A percentile compares a stretch with the other conserved stretches of the same genome.
phyloP scores from a whole-genome alignment of 2,888 invertebrate species.

The Hymenopus coronatus region DNA sequence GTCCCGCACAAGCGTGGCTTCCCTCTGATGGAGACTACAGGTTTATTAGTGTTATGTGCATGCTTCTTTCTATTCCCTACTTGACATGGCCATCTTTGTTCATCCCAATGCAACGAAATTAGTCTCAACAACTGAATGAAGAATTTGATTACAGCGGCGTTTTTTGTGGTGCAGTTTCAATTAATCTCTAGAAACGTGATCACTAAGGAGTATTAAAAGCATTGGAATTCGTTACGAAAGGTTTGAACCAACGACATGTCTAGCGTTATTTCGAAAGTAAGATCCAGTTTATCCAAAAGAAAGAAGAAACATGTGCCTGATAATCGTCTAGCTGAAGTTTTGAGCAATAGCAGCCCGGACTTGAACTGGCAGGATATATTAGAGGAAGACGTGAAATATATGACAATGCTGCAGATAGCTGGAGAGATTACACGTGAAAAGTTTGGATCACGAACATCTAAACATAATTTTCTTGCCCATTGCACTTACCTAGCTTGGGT shows the following conservation, averaged over 20 bases:
- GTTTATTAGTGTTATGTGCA: no score
- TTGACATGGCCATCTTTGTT: no score
- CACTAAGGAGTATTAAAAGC: no score
- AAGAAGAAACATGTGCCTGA: not conserved
- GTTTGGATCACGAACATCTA: not conserved
- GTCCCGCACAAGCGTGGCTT: no score
- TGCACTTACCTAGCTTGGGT: not conserved
- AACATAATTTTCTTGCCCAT: not conserved
- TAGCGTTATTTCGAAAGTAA: not conserved
- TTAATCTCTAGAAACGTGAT: no score
- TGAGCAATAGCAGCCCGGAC: not conserved
- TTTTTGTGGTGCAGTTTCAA: no score
- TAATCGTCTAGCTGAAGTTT: not conserved
- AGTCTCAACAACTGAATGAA: no score
- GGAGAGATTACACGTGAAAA: not conserved
- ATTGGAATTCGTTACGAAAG: no score
- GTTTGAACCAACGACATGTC: not conserved
- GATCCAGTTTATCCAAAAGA: not conserved
- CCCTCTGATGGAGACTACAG: no score
- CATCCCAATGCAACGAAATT: no score
- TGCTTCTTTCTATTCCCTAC: no score
- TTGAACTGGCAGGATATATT: not conserved
- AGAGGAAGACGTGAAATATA: not conserved
- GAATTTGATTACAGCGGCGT: no score
- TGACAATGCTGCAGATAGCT: not conserved